Base-by-base conservation (phyloP, 2,797 vertebrate species). In the Sebastes alutus region DNA sequence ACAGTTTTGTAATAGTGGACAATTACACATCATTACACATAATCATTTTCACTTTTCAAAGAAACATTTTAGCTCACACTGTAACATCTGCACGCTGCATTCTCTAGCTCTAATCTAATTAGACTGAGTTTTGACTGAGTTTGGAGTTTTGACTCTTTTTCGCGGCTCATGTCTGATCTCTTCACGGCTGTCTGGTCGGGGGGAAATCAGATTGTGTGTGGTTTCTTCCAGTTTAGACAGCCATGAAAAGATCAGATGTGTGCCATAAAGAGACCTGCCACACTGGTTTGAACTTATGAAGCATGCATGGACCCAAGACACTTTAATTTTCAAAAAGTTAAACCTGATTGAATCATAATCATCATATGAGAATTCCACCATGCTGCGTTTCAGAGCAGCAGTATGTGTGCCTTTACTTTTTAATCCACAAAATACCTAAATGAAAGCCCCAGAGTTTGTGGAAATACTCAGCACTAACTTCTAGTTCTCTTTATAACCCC, bases 171-270 rank as follows among this genome's bases (percentile, higher is more conserved):
- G 76, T 80, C 59, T 76, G 84, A 86, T 86, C 76, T 79, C 72
- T 73, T 82, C 80, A 79, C 64, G 72, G 58, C 77, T 82, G 84
- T 82, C 84, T 69, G 76, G 30, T 29, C 2, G 2, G 27, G 6
- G 38, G 2, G 22, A 25, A 30, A 22, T 73, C 72, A 3, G 30
- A 25, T 6, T 22, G 52, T 23, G 13, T 25, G 27, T 1, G 7
- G 59, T 46, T 76, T 23, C 52, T 64, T 62, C 49, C 52, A 54
- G 68, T 59, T 76, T 8, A 82, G 76, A 86, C 68, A 68, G 56
- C 66, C 75, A 33, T 75, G 79, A 75, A 68, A 62, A 81, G 83
- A 85, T 81, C 75, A 78, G 67, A 82, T 78, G 25, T 68, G 67
- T 23, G 59, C 58, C 30, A 4, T 23, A 16, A 60, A 66, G 67